phyloP scores from a whole-genome alignment of 2,113 vertebrate species.

The Esox niger region DNA sequence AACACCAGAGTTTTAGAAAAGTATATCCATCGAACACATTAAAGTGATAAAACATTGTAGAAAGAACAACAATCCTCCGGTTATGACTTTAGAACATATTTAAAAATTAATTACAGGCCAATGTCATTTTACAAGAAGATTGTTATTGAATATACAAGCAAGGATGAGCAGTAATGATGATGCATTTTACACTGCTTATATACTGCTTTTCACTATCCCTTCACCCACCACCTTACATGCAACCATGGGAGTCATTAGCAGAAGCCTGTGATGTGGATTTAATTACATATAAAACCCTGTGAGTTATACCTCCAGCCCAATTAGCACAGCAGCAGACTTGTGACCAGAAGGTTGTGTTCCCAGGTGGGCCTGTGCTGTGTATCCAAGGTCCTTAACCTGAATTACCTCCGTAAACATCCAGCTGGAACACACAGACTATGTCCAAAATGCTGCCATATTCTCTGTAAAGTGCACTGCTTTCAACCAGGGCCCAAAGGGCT shows the following conservation, averaged over 20 bases:
- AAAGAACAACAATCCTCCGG: slow-evolving; percentile 13
- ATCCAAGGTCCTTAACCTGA: slow-evolving; percentile 73
- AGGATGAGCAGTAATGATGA: neutral
- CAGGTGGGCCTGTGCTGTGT: slow-evolving; percentile 64
- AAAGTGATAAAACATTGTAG: slow-evolving; percentile 18
- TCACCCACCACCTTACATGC: neutral
- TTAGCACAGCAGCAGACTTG: slow-evolving; percentile 73
- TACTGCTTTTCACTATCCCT: no score
- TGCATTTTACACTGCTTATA: neutral
- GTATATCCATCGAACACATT: neutral
- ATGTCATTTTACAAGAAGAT: neutral
- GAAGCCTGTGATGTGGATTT: slow-evolving; percentile 35
- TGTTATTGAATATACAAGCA: neutral
- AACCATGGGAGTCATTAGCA: slow-evolving; percentile 21
- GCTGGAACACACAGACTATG: slow-evolving; percentile 44
- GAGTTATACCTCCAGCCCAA: slow-evolving; percentile 67
- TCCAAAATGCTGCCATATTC: no score
- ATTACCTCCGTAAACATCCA: slow-evolving; percentile 79
- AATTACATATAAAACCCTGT: slow-evolving; percentile 39
- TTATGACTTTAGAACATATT: neutral
- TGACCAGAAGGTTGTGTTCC: slow-evolving; percentile 76
- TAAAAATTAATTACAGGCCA: neutral
- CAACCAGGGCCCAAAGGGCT: no score
- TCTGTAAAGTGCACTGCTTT: no score
- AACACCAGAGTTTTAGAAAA: neutral